These are phyloP conservation scores for Oligia fasciuncula DNA, from an alignment of 2,888 invertebrate species.

Conservation along the genomic window DNA sequence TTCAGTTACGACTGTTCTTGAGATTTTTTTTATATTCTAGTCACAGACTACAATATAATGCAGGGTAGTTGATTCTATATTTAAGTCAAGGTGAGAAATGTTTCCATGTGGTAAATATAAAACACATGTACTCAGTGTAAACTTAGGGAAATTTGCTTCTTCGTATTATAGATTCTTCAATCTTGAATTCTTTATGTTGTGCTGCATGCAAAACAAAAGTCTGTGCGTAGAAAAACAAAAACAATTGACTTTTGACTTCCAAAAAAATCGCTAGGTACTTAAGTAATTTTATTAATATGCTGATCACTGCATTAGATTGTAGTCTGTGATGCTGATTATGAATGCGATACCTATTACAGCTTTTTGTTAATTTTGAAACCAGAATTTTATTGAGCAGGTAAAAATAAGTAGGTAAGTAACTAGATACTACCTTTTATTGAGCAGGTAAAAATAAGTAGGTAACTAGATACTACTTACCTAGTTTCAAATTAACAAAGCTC, in stretches of 20 bases:
- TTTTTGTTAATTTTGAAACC: conserved; percentile 13
- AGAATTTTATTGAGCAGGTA: not conserved
- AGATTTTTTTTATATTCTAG: conserved; percentile 43
- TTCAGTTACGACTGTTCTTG: conserved; percentile 34
- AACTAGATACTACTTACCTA: not conserved
- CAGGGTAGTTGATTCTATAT: conserved; percentile 46
- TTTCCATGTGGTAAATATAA: conserved; percentile 43
- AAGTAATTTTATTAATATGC: conserved; percentile 4
- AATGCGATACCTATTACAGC: conserved; percentile 9
- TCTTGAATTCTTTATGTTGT: not conserved
- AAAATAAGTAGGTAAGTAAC: not conserved
- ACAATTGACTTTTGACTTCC: conserved; percentile 11
- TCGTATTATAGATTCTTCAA: not conserved
- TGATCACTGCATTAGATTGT: not conserved
- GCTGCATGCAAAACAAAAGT: not conserved
- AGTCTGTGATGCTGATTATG: no score
- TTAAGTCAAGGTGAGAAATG: conserved; percentile 59
- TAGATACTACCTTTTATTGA: not conserved
- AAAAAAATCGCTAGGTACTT: conserved; percentile 16
- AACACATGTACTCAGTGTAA: conserved; percentile 18
- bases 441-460: not conserved
- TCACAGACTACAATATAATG: no score
- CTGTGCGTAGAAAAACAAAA: conserved; percentile 18
- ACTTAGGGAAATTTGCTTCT: conserved; percentile 6
- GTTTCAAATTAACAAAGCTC: not conserved